phyloP scores from a whole-genome alignment of 2,113 vertebrate species.

The Tetrao urogallus region DNA sequence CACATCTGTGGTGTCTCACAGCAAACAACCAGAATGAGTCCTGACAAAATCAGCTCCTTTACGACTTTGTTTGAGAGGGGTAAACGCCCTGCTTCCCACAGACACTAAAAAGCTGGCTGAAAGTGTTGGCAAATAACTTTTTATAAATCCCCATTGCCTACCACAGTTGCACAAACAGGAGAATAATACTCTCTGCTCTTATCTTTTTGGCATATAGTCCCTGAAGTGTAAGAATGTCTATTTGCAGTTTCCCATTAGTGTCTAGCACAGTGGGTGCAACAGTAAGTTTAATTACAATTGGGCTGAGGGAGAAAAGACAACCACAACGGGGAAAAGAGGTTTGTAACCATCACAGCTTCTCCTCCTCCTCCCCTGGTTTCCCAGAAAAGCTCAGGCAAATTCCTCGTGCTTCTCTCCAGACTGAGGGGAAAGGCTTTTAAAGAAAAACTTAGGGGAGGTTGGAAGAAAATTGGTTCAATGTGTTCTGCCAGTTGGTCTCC shows the following conservation, averaged over 20 bases:
- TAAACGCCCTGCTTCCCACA: neutral
- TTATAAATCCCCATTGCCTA: accelerated
- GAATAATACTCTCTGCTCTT: neutral
- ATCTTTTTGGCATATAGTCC: neutral
- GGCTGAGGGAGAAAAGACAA: neutral
- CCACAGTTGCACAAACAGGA: neutral
- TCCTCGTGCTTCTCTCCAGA: neutral
- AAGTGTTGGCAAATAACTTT: neutral
- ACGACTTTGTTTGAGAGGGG: neutral
- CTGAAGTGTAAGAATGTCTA: neutral
- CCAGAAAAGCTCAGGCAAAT: conserved; percentile 14
- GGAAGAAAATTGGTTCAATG: conserved; percentile 54
- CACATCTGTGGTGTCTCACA: accelerated
- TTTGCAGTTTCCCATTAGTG: neutral
- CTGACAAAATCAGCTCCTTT: neutral
- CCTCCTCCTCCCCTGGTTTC: neutral
- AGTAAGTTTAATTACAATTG: neutral
- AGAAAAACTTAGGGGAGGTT: neutral
- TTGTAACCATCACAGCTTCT: neutral
- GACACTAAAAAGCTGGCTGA: neutral
- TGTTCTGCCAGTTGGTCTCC: conserved; percentile 40
- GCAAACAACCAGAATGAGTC: neutral
- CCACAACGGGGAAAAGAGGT: neutral
- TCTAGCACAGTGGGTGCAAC: neutral
- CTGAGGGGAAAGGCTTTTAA: neutral